Conservation (phyloP, 2,797 vertebrate genomes). For the Cirrhinus molitorella region DNA sequence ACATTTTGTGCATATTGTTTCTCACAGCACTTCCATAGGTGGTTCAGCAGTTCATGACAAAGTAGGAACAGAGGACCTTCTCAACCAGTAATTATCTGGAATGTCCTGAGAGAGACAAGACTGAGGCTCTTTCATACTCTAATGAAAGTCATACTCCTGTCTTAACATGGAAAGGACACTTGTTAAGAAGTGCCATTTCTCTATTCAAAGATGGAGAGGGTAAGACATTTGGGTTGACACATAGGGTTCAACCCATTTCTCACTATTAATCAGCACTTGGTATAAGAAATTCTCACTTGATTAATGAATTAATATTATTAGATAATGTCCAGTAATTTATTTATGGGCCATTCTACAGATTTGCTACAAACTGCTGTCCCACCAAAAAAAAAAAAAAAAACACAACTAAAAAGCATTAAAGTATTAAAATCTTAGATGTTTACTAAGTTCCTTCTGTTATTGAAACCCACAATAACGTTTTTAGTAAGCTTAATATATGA, state of each 20-base stretch:
- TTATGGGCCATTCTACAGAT: too few species aligned
- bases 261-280: not conserved
- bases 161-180: slow-evolving; percentile 75
- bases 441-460: too few species aligned
- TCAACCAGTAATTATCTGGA: slow-evolving; percentile 78
- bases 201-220: slow-evolving; percentile 53
- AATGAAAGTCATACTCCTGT: slow-evolving; percentile 81
- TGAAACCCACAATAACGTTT: too few species aligned
- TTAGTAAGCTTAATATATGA: too few species aligned
- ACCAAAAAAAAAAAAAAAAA: too few species aligned
- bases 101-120: slow-evolving; percentile 79
- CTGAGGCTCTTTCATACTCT: slow-evolving; percentile 78
- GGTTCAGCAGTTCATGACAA: slow-evolving; percentile 64
- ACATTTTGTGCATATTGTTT: slow-evolving; percentile 55
- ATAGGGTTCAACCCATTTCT: slow-evolving; percentile 59
- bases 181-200: slow-evolving; percentile 78
- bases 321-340: not conserved
- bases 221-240: slow-evolving; percentile 1
- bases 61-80: slow-evolving; percentile 76
- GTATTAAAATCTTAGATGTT: too few species aligned
- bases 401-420: too few species aligned
- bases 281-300: not conserved
- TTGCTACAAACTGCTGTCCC: too few species aligned
- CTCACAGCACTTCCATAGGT: slow-evolving; percentile 66
- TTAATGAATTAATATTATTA: not conserved